A percentile compares a stretch with the other conserved stretches of the same genome.
These are phyloP conservation scores for Meriones psammophilus DNA, from an alignment of 2,797 vertebrate genomes.

Conservation along the genomic window DNA sequence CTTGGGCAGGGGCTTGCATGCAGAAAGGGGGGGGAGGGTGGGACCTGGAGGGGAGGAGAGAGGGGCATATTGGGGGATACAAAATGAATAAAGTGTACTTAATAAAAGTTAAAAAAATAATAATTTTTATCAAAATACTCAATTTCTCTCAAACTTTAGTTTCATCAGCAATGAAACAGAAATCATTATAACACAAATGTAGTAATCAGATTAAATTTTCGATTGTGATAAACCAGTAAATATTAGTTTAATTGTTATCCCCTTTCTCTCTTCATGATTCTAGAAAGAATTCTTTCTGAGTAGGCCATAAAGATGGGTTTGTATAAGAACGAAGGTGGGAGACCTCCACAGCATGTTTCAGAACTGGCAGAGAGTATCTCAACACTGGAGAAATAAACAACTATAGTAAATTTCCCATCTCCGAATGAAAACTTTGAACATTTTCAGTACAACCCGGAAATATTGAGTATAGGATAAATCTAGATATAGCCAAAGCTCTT, in stretches of 20 bases:
- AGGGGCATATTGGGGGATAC: no score
- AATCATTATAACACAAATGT: not conserved
- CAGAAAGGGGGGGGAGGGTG: no score
- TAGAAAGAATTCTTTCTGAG: conserved; percentile 10
- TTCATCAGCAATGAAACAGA: conserved; percentile 5
- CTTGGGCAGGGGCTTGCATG: no score
- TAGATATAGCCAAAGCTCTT: not conserved
- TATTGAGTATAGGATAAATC: not conserved
- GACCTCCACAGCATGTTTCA: not conserved
- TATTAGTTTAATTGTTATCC: not conserved
- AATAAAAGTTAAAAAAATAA: no score
- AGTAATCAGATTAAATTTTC: conserved; percentile 3
- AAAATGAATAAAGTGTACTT: no score
- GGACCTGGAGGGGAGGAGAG: no score
- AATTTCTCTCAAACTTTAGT: conserved; percentile 13
- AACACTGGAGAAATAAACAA: not conserved
- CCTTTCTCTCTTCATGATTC: not conserved
- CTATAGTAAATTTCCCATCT: not conserved
- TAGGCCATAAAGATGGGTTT: not conserved
- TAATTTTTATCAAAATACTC: conserved; percentile 4
- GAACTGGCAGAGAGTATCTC: not conserved
- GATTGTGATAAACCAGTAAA: not conserved
- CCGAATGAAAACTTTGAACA: not conserved
- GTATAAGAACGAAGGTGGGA: not conserved
- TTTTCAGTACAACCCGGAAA: not conserved